These are phyloP conservation scores for Drosophila ogumai DNA, from an alignment of 1,140 invertebrate genomes.

Conservation along the genomic window DNA sequence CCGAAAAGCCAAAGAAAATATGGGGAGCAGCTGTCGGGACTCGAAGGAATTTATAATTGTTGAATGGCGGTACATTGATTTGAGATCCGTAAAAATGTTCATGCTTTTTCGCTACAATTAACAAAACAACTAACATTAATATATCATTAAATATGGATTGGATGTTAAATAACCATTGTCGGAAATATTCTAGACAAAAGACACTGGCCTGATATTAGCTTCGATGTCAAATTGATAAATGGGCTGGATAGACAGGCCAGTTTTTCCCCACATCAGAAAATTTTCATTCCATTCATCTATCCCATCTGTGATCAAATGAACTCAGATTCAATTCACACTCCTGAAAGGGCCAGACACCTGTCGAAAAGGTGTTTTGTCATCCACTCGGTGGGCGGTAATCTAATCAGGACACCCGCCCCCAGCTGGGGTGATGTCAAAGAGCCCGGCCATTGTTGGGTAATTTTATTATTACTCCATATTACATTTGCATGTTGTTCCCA, in stretches of 20 bases:
- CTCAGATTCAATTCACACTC: conserved; percentile 37
- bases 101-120: no score
- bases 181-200: background rate
- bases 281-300: background rate
- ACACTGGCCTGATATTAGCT: background rate
- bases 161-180: background rate
- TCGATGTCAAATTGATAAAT: background rate
- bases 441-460: conserved; percentile 41
- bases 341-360: conserved; percentile 20
- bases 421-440: conserved; percentile 31
- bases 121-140: background rate
- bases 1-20: background rate
- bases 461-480: conserved; percentile 60
- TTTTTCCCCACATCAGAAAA: background rate
- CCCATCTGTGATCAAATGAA: conserved; percentile 15
- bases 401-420: conserved; percentile 20
- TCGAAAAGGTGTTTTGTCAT: conserved; percentile 6
- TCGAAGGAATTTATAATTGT: conserved; percentile 18
- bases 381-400: conserved; percentile 28
- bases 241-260: no score
- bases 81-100: background rate
- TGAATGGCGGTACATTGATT: background rate
- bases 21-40: conserved; percentile 9
- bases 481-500: conserved; percentile 41
- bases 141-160: background rate